A percentile compares a stretch with the other conserved stretches of the same genome.
Conservation (phyloP, 2,888 invertebrate species). For the Zaprionus obscuricornis region DNA sequence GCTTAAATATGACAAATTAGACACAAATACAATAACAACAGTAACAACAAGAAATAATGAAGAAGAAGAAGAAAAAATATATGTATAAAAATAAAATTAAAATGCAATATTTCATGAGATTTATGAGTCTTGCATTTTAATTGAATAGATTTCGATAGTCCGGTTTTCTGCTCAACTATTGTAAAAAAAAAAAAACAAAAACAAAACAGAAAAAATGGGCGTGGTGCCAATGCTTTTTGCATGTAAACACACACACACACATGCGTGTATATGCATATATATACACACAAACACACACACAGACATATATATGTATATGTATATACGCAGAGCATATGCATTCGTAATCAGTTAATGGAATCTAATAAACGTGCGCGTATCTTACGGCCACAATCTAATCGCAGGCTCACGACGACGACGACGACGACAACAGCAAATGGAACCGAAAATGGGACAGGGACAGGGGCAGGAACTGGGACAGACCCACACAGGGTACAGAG, state of each 20-base stretch:
- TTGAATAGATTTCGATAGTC: conserved; percentile 69
- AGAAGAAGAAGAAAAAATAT: background rate
- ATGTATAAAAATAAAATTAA: conserved; percentile 41
- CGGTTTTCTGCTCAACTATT: no score
- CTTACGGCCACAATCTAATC: conserved; percentile 72
- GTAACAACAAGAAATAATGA: conserved; percentile 7
- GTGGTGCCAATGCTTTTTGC: conserved; percentile 30
- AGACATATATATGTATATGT: background rate
- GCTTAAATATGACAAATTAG: conserved; percentile 37
- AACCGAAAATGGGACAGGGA: background rate
- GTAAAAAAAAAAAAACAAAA: no score
- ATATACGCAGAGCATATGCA: conserved; percentile 24
- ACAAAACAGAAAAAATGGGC: conserved; percentile 45
- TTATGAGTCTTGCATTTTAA: conserved; percentile 63
- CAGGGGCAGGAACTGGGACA: no score
- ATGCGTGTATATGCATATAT: conserved; percentile 3
- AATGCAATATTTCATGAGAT: conserved; percentile 63
- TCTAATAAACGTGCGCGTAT: conserved; percentile 76
- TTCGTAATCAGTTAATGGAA: conserved; percentile 77
- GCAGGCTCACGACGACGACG: conserved; percentile 51
- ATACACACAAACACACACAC: conserved; percentile 4
- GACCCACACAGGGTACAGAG: no score
- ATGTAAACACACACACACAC: conserved; percentile 24
- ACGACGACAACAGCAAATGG: conserved; percentile 25
- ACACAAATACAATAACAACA: conserved; percentile 31